Evolutionary conservation across 2,797 vertebrate species (phyloP).

Genomic region (Bradypus variegatus): DNA sequence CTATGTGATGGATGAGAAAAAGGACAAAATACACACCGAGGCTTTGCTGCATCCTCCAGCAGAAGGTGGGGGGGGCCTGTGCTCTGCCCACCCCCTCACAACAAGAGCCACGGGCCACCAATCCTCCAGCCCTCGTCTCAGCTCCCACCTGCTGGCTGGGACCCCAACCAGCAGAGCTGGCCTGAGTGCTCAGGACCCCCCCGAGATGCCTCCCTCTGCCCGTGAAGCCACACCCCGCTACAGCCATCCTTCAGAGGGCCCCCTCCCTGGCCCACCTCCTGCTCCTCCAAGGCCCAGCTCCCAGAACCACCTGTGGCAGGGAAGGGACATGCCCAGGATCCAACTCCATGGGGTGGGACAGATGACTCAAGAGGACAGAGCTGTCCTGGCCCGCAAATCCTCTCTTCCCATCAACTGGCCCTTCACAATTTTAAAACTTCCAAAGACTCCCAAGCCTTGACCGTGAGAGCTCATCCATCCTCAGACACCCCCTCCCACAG

Average conservation of each 20-base stretch:
- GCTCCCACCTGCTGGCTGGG: neutral
- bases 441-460: neutral
- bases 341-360: neutral
- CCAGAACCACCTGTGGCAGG: neutral
- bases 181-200: neutral
- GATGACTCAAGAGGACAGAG: neutral
- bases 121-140: neutral
- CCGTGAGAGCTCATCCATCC: neutral
- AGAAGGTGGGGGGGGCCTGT: neutral
- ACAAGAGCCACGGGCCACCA: neutral
- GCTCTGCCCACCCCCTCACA: neutral
- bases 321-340: neutral
- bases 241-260: neutral
- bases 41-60: fast-evolving
- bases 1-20: neutral
- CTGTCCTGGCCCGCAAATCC: neutral
- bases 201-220: neutral
- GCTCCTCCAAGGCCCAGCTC: neutral
- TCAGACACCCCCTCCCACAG: neutral
- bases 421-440: neutral
- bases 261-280: no score
- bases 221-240: neutral
- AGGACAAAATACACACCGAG: neutral
- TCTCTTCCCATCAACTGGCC: neutral
- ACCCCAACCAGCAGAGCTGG: neutral